Conservation (phyloP, 1,140 invertebrate genomes). For the Stenopsyche tienmushanensis region DNA sequence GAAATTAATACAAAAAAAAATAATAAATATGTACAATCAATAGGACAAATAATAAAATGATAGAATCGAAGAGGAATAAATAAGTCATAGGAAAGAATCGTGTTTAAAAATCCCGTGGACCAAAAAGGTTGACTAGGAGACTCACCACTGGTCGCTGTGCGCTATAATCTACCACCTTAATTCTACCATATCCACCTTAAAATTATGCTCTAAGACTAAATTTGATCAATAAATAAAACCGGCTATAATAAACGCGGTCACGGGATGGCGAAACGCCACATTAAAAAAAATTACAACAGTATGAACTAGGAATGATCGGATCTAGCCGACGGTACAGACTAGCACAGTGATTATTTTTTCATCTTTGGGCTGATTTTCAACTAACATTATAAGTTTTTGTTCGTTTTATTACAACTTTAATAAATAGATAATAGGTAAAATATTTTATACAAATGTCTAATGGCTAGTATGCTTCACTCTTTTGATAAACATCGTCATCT, state of each 20-base stretch:
- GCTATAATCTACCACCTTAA: conserved; percentile 36
- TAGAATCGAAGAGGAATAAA: conserved; percentile 22
- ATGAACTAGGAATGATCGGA: not conserved
- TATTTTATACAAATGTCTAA: conserved; percentile 35
- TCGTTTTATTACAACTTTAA: not conserved
- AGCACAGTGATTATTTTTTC: conserved; percentile 6
- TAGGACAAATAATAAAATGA: conserved; percentile 15
- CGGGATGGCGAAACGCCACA: not conserved
- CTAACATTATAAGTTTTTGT: conserved; percentile 13
- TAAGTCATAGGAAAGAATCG: conserved; percentile 33
- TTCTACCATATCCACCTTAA: conserved; percentile 29
- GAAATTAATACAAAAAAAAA: not conserved
- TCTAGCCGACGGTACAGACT: conserved; percentile 12
- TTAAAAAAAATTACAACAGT: not conserved
- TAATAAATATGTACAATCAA: not conserved
- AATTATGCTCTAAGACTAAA: conserved; percentile 6
- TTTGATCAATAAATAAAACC: conserved; percentile 20
- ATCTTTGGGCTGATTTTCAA: conserved; percentile 1
- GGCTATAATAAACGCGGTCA: not conserved
- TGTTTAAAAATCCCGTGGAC: conserved; percentile 40
- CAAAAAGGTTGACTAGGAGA: conserved; percentile 42
- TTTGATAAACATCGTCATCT: not conserved
- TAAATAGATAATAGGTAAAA: conserved; percentile 16
- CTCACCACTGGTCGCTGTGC: conserved; percentile 42
- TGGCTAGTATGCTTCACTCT: conserved; percentile 23